Evolutionary conservation across 2,888 invertebrate genomes (phyloP).

Genomic region (Troides oblongomaculatus): DNA sequence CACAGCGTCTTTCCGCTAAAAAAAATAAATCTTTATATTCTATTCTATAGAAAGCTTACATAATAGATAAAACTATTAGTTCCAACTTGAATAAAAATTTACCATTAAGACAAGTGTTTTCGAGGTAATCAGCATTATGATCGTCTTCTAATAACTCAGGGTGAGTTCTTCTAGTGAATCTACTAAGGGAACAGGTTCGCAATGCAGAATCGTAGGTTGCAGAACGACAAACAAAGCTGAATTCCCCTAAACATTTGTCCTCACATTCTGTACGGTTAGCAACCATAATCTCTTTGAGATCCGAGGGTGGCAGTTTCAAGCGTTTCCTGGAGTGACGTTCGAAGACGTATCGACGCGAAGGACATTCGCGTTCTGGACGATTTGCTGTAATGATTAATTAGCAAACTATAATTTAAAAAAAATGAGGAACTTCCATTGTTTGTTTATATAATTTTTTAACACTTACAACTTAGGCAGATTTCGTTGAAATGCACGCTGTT

Average conservation of each 20-base stretch:
- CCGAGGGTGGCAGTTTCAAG: conserved; percentile 88
- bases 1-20: conserved; percentile 90
- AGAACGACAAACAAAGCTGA: conserved; percentile 92
- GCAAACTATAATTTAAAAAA: background rate
- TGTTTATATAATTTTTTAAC: background rate
- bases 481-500: conserved; percentile 95
- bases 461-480: conserved; percentile 93
- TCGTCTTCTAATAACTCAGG: conserved; percentile 92
- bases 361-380: conserved; percentile 92
- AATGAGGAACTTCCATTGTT: conserved; percentile 4
- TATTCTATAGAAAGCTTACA: background rate
- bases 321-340: conserved; percentile 93
- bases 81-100: conserved; percentile 32
- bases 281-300: conserved; percentile 91
- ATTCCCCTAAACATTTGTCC: conserved; percentile 93
- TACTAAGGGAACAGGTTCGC: conserved; percentile 88
- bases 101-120: conserved; percentile 95
- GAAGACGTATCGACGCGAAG: conserved; percentile 92
- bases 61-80: background rate
- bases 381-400: conserved; percentile 73
- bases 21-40: conserved; percentile 17
- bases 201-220: conserved; percentile 90
- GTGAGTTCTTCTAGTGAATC: conserved; percentile 91
- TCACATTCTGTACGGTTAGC: conserved; percentile 94
- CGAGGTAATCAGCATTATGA: conserved; percentile 92